These are phyloP conservation scores for Nasonia longicornis DNA, from an alignment of 1,140 invertebrate genomes.

Conservation along the genomic window DNA sequence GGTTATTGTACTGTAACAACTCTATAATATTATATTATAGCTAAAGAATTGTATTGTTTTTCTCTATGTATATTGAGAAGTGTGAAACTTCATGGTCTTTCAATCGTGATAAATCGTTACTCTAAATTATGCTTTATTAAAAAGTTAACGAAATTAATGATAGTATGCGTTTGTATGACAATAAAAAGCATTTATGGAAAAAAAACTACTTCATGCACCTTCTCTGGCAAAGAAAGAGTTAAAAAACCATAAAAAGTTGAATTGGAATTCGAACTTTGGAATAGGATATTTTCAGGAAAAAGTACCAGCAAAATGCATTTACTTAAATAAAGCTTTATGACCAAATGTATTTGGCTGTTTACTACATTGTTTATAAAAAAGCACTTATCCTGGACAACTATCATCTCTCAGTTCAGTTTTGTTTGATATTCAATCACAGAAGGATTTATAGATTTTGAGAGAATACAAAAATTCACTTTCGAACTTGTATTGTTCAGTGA, in stretches of 20 bases:
- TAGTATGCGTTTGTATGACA: slow-evolving; percentile 31
- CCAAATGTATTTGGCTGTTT: slow-evolving; percentile 42
- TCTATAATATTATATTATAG: slow-evolving; percentile 15
- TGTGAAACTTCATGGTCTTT: slow-evolving; percentile 22
- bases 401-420: slow-evolving; percentile 13
- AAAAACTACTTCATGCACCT: not conserved
- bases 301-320: slow-evolving; percentile 41
- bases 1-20: slow-evolving; percentile 33
- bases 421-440: slow-evolving; percentile 33
- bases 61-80: slow-evolving; percentile 11
- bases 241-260: slow-evolving; percentile 21
- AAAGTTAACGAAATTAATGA: slow-evolving; percentile 26
- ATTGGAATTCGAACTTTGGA: not conserved
- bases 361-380: slow-evolving; percentile 37
- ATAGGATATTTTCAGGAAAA: slow-evolving; percentile 33
- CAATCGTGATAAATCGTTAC: slow-evolving; percentile 20
- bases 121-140: slow-evolving; percentile 32
- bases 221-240: not conserved
- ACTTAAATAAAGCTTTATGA: slow-evolving; percentile 48
- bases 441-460: slow-evolving; percentile 21
- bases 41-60: slow-evolving; percentile 23
- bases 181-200: slow-evolving; percentile 30
- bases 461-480: slow-evolving; percentile 11
- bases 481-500: not conserved
- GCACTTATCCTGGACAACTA: slow-evolving; percentile 23